Base-by-base conservation (phyloP, 2,797 vertebrate genomes). In the Chelidonichthys spinosus region DNA sequence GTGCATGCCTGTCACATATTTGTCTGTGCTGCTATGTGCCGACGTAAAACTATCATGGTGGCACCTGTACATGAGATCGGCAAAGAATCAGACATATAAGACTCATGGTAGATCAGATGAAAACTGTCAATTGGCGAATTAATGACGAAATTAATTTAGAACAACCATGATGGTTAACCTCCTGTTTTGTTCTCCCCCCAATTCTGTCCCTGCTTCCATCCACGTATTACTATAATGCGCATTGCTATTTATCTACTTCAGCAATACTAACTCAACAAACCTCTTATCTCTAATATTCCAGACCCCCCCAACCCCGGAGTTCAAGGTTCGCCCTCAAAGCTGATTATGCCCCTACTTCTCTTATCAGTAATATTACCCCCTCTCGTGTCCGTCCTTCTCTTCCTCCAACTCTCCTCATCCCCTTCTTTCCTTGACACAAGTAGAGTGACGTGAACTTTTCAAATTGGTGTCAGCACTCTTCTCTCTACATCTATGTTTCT, bases 391-490 rank as follows among this genome's bases (percentile, higher is more conserved):
- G 55, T 83, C 73, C 76, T 73, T 63, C 85, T 86, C 69, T 72
- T 87, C 72, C 78, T 81, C 79, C 78, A 70, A 39, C 62, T 80
- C 76, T 83, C 79, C 78, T 89, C 75, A 76, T 76, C 83, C 81
- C 66, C 87, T 49, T 79, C 76, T 74, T 87, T 84, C 79, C 84
- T 79, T 82, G 82, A 87, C 88, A 88, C 79, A 69, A 90, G 88
- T 86, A 87, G 90, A 92, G 81, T 92, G 90, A 92, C 87, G 85
- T 94, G 94, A 95, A 95, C 95, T 95, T 92, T 93, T 92, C 89
- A 95, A 95, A 95, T 95, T 95, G 94, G 93, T 95, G 95, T 95
- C 94, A 95, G 92, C 93, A 86, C 89, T 90, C 88, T 73, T 76
- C 87, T 81, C 79, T 83, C 84, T 84, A 87, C 78, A 85, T 88